These are phyloP conservation scores for Sinocyclocheilus anophthalmus DNA, from an alignment of 2,113 vertebrate species.

Conservation along the genomic window DNA sequence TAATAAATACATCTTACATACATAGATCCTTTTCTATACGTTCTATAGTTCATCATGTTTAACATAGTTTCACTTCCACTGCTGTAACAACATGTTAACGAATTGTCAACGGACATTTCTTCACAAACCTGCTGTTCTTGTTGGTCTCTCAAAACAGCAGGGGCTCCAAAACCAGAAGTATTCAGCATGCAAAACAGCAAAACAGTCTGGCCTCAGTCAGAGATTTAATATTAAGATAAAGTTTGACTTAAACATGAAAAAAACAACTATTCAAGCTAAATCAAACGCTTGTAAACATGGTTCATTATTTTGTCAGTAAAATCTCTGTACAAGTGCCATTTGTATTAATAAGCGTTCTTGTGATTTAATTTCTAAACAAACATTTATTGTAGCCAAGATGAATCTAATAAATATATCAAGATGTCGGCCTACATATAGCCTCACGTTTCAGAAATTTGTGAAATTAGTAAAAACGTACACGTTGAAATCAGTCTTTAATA, in stretches of 20 bases:
- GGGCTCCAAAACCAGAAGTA: not conserved
- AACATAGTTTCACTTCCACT: not conserved
- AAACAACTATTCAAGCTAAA: not conserved
- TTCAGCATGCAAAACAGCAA: not conserved
- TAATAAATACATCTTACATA: not conserved
- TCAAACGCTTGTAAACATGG: not conserved
- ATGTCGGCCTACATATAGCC: no score
- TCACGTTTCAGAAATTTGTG: no score
- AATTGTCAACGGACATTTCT: no score
- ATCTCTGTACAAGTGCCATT: no score
- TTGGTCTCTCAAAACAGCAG: not conserved
- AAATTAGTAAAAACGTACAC: no score
- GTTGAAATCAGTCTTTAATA: no score
- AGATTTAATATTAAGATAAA: not conserved
- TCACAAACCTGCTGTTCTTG: not conserved
- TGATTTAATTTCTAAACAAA: no score
- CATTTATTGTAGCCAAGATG: no score
- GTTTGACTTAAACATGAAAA: not conserved
- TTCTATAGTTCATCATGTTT: not conserved
- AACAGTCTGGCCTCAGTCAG: not conserved
- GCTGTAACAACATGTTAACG: not conserved
- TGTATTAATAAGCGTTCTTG: no score
- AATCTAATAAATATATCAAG: no score
- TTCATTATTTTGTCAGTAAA: not conserved
- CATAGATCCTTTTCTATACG: not conserved